Base-by-base conservation (phyloP, 2,888 invertebrate species). In the Chironomus riparius region DNA sequence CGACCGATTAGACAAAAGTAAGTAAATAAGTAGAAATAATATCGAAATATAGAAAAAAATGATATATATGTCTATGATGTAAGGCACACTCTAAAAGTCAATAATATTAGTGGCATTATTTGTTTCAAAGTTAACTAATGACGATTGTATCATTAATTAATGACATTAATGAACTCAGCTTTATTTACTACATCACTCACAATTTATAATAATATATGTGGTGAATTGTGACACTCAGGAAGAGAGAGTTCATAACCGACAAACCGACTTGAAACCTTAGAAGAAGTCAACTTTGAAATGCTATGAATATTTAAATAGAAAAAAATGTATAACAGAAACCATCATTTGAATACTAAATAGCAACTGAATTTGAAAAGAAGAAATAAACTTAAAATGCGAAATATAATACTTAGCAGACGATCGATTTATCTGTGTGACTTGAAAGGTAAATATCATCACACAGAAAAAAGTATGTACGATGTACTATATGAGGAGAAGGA, bases 361-460 rank as follows among this genome's bases (percentile, higher is more conserved):
- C 38, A 56, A 56, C 56, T 56, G 56, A 56, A 18, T 56, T 15
- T 50, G 50, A 50, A 50, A 50, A 28, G 28, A 6, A 28, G 5
- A 6, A 28, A 28, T 28, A 24, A 24, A 38, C 38, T 38, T 38
- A 38, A 38, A 38, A 38, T 7, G 56, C 56, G 56, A 56, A 56
- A 56, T 15, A 56, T 56, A 56, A 56, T 56, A 56, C 56, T 18
- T 56, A 56, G 15, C 18, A 56, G 21, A 65, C 65, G 38, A 70
- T 47, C 70, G 70, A 70, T 47, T 48, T 38, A 38, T 38, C 47
- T 70, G 70, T 70, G 38, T 48, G 70, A 69, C 69, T 28, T 47
- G 69, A 48, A 47, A 70, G 47, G 48, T 13, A 70, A 70, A 70
- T 68, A 70, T 24, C 65, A 65, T 65, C 65, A 65, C 56, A 56